Conservation (phyloP, 2,797 vertebrate genomes). For the Percopsis omiscomaycus region DNA sequence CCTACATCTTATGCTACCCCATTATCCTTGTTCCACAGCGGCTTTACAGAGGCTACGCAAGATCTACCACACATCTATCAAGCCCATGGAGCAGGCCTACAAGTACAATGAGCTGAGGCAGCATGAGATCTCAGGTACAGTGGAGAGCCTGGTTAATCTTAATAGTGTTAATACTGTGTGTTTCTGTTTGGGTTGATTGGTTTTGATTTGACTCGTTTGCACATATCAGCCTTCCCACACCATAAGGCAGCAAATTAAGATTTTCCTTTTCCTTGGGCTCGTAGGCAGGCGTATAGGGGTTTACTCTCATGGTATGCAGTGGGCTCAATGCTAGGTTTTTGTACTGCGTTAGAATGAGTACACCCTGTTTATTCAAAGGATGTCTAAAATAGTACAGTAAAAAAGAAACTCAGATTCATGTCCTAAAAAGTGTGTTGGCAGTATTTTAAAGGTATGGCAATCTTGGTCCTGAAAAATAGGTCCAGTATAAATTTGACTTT, state of each 20-base stretch:
- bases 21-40: constrained; percentile 64
- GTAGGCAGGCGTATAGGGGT: not conserved
- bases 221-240: constrained; percentile 17
- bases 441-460: constrained; percentile 2
- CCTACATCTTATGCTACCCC: not conserved
- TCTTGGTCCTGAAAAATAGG: constrained; percentile 2
- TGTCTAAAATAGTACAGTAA: not conserved
- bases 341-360: not conserved
- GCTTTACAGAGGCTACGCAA: constrained; percentile 88
- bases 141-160: constrained; percentile 1
- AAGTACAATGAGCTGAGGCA: constrained; percentile 97
- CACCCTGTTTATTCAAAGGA: not conserved
- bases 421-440: not conserved
- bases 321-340: not conserved
- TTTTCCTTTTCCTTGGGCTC: not conserved
- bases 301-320: not conserved
- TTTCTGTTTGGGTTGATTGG: constrained; percentile 49
- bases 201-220: constrained; percentile 43
- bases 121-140: constrained; percentile 95
- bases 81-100: constrained; percentile 96
- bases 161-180: constrained; percentile 35
- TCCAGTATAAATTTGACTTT: not conserved
- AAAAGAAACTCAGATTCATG: not conserved
- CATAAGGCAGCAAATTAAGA: constrained; percentile 1
- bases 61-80: constrained; percentile 95